These are phyloP conservation scores for Microctonus brassicae DNA, from an alignment of 2,888 invertebrate species.

Conservation along the genomic window DNA sequence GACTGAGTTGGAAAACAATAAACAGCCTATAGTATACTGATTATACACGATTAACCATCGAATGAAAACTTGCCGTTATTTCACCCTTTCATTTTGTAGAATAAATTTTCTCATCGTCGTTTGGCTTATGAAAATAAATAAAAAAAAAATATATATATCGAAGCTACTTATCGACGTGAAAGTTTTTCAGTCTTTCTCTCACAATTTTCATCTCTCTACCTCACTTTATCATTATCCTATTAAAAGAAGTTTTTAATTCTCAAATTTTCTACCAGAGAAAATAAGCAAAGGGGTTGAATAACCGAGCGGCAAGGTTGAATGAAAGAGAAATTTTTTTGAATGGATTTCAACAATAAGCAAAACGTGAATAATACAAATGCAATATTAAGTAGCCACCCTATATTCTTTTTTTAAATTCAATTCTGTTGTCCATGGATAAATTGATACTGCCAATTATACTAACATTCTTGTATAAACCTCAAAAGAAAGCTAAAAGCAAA, in stretches of 20 bases:
- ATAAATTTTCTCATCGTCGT: background rate
- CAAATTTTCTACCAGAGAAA: background rate
- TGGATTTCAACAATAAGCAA: conserved; percentile 26
- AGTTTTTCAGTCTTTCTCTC: conserved; percentile 22
- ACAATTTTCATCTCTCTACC: conserved; percentile 19
- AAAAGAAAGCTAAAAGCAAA: background rate
- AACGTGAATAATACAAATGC: conserved; percentile 28
- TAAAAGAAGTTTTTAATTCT: background rate
- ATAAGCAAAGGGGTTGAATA: conserved; percentile 26
- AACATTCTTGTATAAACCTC: conserved; percentile 29
- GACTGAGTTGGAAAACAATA: conserved; percentile 54
- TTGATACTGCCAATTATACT: conserved; percentile 35
- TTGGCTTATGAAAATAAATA: too few relatives aligned
- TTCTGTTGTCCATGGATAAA: conserved; percentile 12
- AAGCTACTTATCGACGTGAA: conserved; percentile 26
- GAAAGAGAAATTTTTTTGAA: conserved; percentile 34
- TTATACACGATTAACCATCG: conserved; percentile 51
- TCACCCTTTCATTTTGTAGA: too few relatives aligned
- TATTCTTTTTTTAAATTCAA: background rate
- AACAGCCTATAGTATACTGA: conserved; percentile 52
- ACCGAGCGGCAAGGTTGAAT: background rate
- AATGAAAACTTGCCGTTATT: conserved; percentile 35
- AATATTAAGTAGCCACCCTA: conserved; percentile 9
- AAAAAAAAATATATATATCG: background rate
- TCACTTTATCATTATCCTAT: background rate